Evolutionary conservation across 2,113 vertebrate genomes (phyloP), one percentile per base, ranked within the genome.

Genomic region (Aramus guarauna): DNA sequence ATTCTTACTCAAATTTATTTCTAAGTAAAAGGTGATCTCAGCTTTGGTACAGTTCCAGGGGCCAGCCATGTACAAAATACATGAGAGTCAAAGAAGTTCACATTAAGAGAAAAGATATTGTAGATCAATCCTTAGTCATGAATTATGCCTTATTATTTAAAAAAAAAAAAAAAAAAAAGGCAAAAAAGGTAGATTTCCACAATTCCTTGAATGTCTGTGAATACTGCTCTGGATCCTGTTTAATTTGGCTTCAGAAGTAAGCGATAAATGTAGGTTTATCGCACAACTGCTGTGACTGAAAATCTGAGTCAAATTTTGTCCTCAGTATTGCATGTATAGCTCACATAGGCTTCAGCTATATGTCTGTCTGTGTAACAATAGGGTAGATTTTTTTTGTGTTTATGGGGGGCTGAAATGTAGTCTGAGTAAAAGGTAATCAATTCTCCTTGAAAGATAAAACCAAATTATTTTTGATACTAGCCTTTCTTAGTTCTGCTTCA

Each of bases 1-100:
- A 45, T 47, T 80, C 66, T 63, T 30, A 41, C 48, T 76, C 36
- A 63, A 16, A 30, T 71, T 75, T 84, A 73, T 74, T 92, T 87
- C 60, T 60, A 81, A 87, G 75, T 60, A 27, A 83, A 85, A 91
- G 80, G 83, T 91, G 91, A 85, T 48, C 81, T 96, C 77, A 89
- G 64, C 55, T 82, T 87, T 89, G 81, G 73, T 76, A 36, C 47
- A 37, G 55, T 36, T 96, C 81, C 88, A 93, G 48, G 59, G 32
- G 37, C 47, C 78, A 77, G 76, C 27, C 62, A 50, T 87, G 68
- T 43, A 60, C 43, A 86, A 93, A 96, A 77, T 73, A 50, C 26
- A 23, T 76, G 67, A 71, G n/a, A 80, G 67, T 69, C 60, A 80
- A 68, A 64, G 60, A 90, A 56, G 60, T 64, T 84, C 27, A 56